These are phyloP conservation scores for Drosophila mercatorum DNA, from an alignment of 2,888 invertebrate species.

Conservation along the genomic window DNA sequence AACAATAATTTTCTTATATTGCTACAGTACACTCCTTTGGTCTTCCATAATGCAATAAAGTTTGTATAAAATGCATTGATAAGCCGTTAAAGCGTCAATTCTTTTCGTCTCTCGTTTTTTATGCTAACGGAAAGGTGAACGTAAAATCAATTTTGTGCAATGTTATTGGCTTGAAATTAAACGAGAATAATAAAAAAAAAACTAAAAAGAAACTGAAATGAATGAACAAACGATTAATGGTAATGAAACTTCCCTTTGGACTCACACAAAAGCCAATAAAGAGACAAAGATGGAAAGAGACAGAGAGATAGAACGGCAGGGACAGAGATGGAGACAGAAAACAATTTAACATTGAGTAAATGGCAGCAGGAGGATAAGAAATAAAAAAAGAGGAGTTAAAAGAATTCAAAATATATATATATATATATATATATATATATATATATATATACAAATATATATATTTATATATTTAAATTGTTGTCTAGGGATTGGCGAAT, in stretches of 20 bases:
- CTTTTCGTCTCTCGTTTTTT: conserved; percentile 20
- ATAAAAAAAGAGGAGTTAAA: conserved; percentile 30
- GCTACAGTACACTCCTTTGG: conserved; percentile 8
- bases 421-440: conserved; percentile 73
- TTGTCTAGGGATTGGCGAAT: conserved; percentile 47
- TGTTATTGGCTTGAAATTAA: conserved; percentile 39
- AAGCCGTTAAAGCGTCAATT: conserved; percentile 24
- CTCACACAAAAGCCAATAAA: conserved; percentile 22
- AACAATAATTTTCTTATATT: background rate
- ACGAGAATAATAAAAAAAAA: conserved; percentile 8
- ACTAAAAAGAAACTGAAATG: conserved; percentile 6
- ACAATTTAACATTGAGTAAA: conserved; percentile 15
- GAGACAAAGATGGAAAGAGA: background rate
- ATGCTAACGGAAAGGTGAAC: conserved; percentile 60
- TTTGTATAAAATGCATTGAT: conserved; percentile 46
- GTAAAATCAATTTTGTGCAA: conserved; percentile 65
- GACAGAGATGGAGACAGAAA: conserved; percentile 1
- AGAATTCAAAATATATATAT: conserved; percentile 61
- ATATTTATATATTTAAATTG: conserved; percentile 73
- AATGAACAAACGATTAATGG: conserved; percentile 41
- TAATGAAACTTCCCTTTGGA: conserved; percentile 60
- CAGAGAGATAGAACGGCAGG: background rate
- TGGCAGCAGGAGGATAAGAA: conserved; percentile 21
- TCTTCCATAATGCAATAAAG: conserved; percentile 15
- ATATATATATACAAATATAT: conserved; percentile 67